A percentile compares a stretch with the other conserved stretches of the same genome.
Evolutionary conservation across 2,113 vertebrate genomes (phyloP).

Genomic region (Oxygymnocypris stewartii): DNA sequence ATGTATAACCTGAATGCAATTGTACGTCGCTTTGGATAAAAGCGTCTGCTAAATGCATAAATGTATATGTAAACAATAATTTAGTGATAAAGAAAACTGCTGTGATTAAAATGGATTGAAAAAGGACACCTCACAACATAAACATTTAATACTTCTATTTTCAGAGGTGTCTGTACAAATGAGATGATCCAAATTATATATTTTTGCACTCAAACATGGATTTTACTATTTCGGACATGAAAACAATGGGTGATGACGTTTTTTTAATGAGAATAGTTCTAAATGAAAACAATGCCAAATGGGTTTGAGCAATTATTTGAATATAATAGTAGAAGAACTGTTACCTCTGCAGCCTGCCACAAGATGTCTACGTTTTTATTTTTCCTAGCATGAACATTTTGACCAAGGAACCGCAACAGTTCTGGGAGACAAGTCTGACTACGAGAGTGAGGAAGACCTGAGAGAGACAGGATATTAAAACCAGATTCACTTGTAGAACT

Average conservation of each 20-base stretch:
- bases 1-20: no score
- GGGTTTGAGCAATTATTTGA: not conserved
- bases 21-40: no score
- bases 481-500: not conserved
- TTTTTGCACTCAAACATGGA: not conserved
- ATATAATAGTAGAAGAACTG: not conserved
- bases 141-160: not conserved
- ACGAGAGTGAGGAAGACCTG: conserved; percentile 92
- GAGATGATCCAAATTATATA: not conserved
- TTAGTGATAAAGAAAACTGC: no score
- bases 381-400: conserved; percentile 96
- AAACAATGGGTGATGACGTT: not conserved
- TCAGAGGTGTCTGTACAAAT: not conserved
- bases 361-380: conserved; percentile 99
- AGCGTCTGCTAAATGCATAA: no score
- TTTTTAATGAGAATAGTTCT: not conserved
- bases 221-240: not conserved
- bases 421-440: conserved; percentile 98
- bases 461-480: not conserved
- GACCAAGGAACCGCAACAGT: conserved; percentile 91
- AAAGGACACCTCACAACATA: no score
- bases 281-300: not conserved
- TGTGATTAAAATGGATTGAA: no score
- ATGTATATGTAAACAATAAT: no score
- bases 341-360: conserved; percentile 98